Conservation (phyloP, 1,140 invertebrate genomes). For the Pseudoatta argentina region DNA sequence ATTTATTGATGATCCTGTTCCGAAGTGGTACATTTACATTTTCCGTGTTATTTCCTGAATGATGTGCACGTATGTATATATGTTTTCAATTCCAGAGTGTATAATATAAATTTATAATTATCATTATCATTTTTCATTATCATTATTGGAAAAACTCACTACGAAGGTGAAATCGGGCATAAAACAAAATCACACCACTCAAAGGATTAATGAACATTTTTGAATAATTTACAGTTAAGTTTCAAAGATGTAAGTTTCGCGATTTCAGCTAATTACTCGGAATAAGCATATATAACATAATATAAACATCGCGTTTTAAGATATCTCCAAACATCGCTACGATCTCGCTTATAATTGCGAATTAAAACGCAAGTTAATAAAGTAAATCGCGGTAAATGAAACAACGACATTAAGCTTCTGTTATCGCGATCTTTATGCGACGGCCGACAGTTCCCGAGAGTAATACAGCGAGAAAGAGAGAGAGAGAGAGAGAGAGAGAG, state of each 20-base stretch:
- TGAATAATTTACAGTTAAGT: not conserved
- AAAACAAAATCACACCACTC: no score
- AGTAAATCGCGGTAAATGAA: slow-evolving; percentile 16
- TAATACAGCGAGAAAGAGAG: not conserved
- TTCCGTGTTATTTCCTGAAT: no score
- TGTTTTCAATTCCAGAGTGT: no score
- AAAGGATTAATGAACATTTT: not conserved
- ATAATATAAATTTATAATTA: no score
- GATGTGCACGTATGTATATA: no score
- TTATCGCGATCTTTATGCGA: slow-evolving; percentile 35
- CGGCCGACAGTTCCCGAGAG: not conserved
- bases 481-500: not conserved
- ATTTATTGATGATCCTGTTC: no score
- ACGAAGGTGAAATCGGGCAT: no score
- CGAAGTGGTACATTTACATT: no score
- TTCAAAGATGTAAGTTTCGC: not conserved
- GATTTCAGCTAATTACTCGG: not conserved
- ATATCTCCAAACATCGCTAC: not conserved
- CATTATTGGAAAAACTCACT: no score
- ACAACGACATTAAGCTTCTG: slow-evolving; percentile 14
- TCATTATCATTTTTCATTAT: no score
- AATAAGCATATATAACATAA: not conserved
- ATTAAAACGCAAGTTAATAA: slow-evolving; percentile 22
- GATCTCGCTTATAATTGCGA: not conserved
- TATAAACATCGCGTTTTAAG: not conserved